These are phyloP conservation scores for Zeugodacus cucurbitae DNA, from an alignment of 1,140 invertebrate genomes.

Conservation along the genomic window DNA sequence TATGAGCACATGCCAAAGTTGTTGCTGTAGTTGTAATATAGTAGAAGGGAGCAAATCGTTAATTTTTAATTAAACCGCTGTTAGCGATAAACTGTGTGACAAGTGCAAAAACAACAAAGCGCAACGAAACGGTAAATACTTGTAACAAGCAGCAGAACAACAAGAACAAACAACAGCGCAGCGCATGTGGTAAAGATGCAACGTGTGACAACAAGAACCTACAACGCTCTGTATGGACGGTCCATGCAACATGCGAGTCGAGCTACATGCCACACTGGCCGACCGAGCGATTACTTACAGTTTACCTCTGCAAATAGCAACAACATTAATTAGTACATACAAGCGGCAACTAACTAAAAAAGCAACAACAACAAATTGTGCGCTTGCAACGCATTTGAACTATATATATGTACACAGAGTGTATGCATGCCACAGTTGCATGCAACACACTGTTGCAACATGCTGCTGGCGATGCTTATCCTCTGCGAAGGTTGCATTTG, in stretches of 20 bases:
- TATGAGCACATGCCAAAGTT: not conserved
- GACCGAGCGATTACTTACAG: not conserved
- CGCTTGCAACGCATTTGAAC: not conserved
- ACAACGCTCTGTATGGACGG: too few species aligned
- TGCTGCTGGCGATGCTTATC: not conserved
- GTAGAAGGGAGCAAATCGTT: not conserved
- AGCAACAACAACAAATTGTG: not conserved
- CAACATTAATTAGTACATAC: not conserved
- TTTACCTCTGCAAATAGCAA: not conserved
- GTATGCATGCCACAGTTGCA: not conserved
- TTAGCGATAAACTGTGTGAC: conserved; percentile 37
- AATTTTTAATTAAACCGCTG: conserved; percentile 33
- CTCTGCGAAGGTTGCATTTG: not conserved
- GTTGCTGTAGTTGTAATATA: not conserved
- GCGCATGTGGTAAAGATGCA: conserved; percentile 7
- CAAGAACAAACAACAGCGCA: not conserved
- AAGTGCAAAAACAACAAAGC: conserved; percentile 18
- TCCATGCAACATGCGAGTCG: not conserved
- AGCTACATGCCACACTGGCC: conserved; percentile 18
- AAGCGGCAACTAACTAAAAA: not conserved
- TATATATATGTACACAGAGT: not conserved
- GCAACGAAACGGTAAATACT: not conserved
- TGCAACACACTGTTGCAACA: not conserved
- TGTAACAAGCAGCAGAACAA: not conserved
- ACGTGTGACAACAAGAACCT: not conserved